phyloP scores from a whole-genome alignment of 1,140 invertebrate genomes.

The Drosophila leontia region DNA sequence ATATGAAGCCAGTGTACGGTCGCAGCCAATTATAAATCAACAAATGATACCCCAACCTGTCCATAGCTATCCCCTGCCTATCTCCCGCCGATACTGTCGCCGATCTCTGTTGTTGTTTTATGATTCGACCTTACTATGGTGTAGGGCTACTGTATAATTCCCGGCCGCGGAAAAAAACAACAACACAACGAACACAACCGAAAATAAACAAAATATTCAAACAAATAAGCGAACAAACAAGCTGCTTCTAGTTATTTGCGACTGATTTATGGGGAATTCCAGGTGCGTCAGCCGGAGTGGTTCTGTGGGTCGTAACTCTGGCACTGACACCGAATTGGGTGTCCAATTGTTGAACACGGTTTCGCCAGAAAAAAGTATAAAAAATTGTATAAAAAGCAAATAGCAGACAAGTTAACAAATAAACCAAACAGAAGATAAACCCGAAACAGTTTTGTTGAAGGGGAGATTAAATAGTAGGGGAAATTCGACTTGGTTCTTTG shows the following conservation, averaged over 20 bases:
- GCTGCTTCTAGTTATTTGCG: slow-evolving; percentile 77
- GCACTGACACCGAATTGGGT: slow-evolving; percentile 32
- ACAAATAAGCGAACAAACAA: slow-evolving; percentile 71
- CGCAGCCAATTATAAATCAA: slow-evolving; percentile 54
- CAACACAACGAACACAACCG: slow-evolving; percentile 10
- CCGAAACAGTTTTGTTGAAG: slow-evolving; percentile 8
- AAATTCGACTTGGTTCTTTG: slow-evolving; percentile 1
- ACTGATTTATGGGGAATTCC: slow-evolving; percentile 82
- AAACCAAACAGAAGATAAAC: slow-evolving; percentile 24
- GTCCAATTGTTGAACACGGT: slow-evolving; percentile 42
- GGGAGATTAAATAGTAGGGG: slow-evolving; percentile 4
- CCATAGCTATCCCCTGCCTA: slow-evolving; percentile 15
- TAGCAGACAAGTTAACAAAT: slow-evolving; percentile 48
- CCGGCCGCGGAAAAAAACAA: slow-evolving; percentile 19
- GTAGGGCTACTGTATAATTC: slow-evolving; percentile 75
- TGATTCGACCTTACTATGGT: slow-evolving; percentile 33
- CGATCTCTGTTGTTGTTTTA: slow-evolving; percentile 20
- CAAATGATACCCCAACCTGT: slow-evolving; percentile 25
- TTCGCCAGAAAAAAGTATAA: slow-evolving; percentile 57
- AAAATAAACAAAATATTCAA: slow-evolving; percentile 61
- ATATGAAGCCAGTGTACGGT: slow-evolving; percentile 42
- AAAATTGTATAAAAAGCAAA: slow-evolving; percentile 54
- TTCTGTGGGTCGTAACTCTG: slow-evolving; percentile 30
- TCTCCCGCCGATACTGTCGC: slow-evolving; percentile 27
- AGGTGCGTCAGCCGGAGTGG: slow-evolving; percentile 66